Evolutionary conservation across 2,113 vertebrate species (phyloP).

Genomic region (Dromiciops gliroides): DNA sequence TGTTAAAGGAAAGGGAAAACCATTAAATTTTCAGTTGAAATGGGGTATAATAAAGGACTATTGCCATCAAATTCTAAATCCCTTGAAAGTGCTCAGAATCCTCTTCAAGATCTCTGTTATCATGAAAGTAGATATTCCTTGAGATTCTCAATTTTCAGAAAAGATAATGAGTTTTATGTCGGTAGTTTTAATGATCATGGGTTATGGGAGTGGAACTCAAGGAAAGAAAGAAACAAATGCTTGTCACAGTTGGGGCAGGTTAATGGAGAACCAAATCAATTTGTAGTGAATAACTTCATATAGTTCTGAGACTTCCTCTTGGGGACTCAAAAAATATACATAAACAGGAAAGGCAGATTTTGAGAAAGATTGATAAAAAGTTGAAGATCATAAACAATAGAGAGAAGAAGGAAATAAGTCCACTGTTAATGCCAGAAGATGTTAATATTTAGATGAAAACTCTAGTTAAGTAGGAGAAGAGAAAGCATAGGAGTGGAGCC

Average conservation of each 20-base stretch:
- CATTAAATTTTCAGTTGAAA: conserved; percentile 34
- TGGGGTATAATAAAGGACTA: conserved; percentile 22
- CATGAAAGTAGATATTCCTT: conserved; percentile 37
- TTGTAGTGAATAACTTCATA: background rate
- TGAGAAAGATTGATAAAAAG: background rate
- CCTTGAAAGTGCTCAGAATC: conserved; percentile 21
- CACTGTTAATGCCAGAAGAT: background rate
- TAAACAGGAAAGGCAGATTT: background rate
- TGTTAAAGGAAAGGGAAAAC: background rate
- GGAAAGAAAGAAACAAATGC: background rate
- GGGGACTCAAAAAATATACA: background rate
- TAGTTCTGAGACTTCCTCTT: conserved; percentile 7
- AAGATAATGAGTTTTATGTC: conserved; percentile 38
- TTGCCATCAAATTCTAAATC: conserved; percentile 6
- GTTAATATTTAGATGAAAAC: background rate
- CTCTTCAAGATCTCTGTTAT: conserved; percentile 40
- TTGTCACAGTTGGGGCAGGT: conserved; percentile 1
- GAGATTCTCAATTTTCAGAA: conserved; percentile 29
- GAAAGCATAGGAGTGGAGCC: background rate
- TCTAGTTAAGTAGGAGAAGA: background rate
- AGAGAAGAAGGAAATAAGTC: background rate
- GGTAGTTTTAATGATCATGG: background rate
- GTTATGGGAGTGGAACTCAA: background rate
- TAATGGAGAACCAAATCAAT: background rate
- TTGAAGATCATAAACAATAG: background rate